Evolutionary conservation across 1,140 invertebrate genomes (phyloP).

Genomic region (Argopecten irradians): DNA sequence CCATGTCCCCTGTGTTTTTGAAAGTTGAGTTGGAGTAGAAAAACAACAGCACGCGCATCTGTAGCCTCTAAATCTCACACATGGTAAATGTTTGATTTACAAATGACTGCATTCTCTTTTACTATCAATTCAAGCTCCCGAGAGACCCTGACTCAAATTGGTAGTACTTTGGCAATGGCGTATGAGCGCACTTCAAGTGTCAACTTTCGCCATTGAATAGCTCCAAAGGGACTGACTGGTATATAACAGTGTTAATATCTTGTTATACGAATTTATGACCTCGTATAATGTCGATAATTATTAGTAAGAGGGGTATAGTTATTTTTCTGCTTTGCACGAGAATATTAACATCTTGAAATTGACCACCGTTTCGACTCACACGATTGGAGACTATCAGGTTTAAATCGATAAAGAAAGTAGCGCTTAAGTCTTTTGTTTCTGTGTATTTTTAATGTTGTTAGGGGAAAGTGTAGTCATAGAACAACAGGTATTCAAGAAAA

Average conservation of each 20-base stretch:
- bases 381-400: not conserved
- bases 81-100: constrained; percentile 16
- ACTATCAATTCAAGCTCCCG: not conserved
- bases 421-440: too few species aligned
- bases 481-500: too few species aligned
- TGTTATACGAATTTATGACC: not conserved
- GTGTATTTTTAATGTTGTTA: too few species aligned
- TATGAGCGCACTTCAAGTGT: constrained; percentile 15
- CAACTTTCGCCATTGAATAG: constrained; percentile 1
- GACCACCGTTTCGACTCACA: not conserved
- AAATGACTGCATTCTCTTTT: not conserved
- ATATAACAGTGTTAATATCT: not conserved
- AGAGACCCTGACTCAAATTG: constrained; percentile 1
- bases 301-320: not conserved
- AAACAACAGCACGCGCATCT: not conserved
- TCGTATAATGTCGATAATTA: not conserved
- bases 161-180: not conserved
- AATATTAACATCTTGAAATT: not conserved
- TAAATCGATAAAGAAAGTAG: not conserved
- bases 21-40: not conserved
- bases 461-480: too few species aligned
- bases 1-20: not conserved
- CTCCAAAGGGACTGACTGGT: not conserved
- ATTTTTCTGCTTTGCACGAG: not conserved
- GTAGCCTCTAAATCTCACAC: not conserved